phyloP scores from a whole-genome alignment of 2,113 vertebrate genomes.

The Climacteris rufus region DNA sequence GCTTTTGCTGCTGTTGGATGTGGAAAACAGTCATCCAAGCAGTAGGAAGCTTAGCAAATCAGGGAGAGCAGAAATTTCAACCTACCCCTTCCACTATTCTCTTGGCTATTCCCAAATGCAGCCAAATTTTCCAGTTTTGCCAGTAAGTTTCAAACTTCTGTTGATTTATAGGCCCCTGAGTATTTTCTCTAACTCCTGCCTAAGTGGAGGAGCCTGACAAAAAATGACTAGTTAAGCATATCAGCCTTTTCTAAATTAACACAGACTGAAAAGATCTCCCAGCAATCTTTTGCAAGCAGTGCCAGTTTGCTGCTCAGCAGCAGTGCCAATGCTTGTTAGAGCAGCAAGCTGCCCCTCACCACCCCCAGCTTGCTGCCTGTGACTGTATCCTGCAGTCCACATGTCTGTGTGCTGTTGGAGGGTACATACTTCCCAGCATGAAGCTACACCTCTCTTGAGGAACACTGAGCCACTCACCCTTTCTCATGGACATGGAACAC shows the following conservation, averaged over 20 bases:
- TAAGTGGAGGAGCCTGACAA: neutral
- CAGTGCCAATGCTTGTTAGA: no score
- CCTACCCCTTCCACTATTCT: neutral
- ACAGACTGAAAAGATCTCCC: neutral
- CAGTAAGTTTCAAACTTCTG: neutral
- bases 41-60: neutral
- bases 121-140: neutral
- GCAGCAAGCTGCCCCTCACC: neutral
- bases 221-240: neutral
- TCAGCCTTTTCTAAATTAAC: neutral
- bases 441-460: neutral
- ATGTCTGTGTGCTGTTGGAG: accelerated
- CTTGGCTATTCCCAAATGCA: neutral
- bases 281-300: neutral
- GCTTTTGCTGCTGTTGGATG: neutral
- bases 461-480: neutral
- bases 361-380: neutral
- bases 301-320: neutral
- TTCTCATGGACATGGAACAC: neutral
- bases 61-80: neutral
- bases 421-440: neutral
- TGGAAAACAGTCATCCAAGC: neutral
- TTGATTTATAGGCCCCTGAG: neutral
- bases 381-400: neutral
- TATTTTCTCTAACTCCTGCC: neutral